Conservation (phyloP, 1,140 invertebrate species). For the Leptopilina boulardi region DNA sequence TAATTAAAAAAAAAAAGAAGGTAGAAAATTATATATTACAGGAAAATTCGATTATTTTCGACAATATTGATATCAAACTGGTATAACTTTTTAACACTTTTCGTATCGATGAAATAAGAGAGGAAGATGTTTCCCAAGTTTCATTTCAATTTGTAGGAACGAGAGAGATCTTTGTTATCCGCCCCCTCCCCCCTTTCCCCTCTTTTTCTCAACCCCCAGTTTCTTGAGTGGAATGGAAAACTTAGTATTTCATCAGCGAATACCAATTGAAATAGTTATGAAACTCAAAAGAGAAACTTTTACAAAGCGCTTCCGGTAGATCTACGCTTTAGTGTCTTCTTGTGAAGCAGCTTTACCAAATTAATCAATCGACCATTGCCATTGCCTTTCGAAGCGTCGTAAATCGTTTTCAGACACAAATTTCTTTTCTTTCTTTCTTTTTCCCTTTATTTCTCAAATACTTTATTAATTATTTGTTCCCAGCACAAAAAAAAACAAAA, state of each 20-base stretch:
- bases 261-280: slow-evolving; percentile 44
- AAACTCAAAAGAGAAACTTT: slow-evolving; percentile 27
- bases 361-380: slow-evolving; percentile 13
- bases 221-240: slow-evolving; percentile 12
- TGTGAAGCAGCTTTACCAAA: slow-evolving; percentile 3
- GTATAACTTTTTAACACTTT: neutral
- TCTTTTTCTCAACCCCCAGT: too few species aligned
- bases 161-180: slow-evolving; percentile 35
- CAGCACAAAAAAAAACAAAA: too few species aligned
- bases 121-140: slow-evolving; percentile 1
- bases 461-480: too few species aligned
- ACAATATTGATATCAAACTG: slow-evolving; percentile 1
- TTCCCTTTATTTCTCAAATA: too few species aligned
- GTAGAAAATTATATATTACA: too few species aligned
- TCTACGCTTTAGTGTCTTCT: slow-evolving; percentile 5
- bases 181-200: too few species aligned
- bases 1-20: too few species aligned
- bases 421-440: too few species aligned
- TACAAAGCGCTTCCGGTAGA: slow-evolving; percentile 26
- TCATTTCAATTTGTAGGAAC: slow-evolving; percentile 11
- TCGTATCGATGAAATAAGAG: neutral
- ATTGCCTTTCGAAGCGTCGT: neutral
- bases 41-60: neutral
- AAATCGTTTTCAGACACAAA: neutral
- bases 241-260: slow-evolving; percentile 38